Base-by-base conservation (phyloP, 64 coral and sea anemone genomes). In the Cladopsammia gracilis region DNA sequence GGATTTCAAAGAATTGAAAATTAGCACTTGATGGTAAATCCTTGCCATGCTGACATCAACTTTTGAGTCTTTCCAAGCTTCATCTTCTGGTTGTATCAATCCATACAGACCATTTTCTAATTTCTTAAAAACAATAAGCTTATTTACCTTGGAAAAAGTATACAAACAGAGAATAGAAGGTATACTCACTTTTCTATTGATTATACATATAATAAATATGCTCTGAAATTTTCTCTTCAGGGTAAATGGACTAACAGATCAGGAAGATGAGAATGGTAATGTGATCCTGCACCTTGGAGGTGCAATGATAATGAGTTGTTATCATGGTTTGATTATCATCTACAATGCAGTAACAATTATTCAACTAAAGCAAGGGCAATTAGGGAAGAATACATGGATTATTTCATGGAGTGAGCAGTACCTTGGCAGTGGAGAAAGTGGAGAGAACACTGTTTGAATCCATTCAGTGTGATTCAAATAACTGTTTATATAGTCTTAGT, bases 391-490 rank as follows among this genome's bases (percentile, higher is more conserved):
- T 89, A 53, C 56, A 77, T 48, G 57, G 34, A 62, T 46, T 89
- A 59, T 54, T 77, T 89, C 53, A 76, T 24, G 15, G 73, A 89
- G 58, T 51, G 87, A 18, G 87, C 50, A 53, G 71, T 89, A 49
- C 15, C 23, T 44, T 89, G 87, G 53, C 87, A 89, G 62, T 61
- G 87, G 73, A n/a, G 49, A 90, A 47, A n/a, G n/a, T 86, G 86
- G 86, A 66, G 64, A 34, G 34, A 34, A 2, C 34, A 34, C 34
- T 34, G 34, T 34, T 34, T 34, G 34, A 34, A 34, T 34, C 34
- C 34, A 34, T 34, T 2, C 34, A 34, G 2, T 34, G 34, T 34
- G 34, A 34, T 34, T 34, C 2, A 34, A 34, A 34, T 34, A 34
- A 34, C 34, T 34, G 34, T 34, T 34, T 34, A 34, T 34, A 34